Conservation (phyloP, 2,888 invertebrate species). For the Tortrix viridana region DNA sequence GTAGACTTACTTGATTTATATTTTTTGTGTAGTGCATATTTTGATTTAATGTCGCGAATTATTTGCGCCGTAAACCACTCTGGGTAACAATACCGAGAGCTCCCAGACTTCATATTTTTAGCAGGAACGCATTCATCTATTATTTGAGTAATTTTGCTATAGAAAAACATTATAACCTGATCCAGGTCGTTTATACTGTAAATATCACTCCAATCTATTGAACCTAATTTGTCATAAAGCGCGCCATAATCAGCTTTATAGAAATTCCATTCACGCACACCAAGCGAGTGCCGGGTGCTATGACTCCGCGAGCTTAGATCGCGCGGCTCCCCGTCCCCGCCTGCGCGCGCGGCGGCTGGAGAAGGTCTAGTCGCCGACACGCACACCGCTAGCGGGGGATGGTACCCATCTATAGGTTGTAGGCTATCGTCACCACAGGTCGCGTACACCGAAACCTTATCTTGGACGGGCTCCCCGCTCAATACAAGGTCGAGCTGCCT, state of each 20-base stretch:
- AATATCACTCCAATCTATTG: conserved; percentile 37
- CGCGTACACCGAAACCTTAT: conserved; percentile 7
- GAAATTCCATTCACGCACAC: conserved; percentile 39
- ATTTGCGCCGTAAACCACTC: conserved; percentile 41
- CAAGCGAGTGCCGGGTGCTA: neutral
- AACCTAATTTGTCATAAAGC: conserved; percentile 26
- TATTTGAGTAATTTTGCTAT: conserved; percentile 26
- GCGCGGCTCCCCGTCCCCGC: neutral
- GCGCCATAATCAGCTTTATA: conserved; percentile 36
- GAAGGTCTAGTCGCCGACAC: neutral
- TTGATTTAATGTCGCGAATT: conserved; percentile 37
- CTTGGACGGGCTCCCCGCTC: neutral
- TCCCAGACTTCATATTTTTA: conserved; percentile 28
- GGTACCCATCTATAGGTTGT: neutral
- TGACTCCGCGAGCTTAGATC: neutral
- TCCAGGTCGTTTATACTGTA: conserved; percentile 20
- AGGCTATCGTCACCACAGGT: neutral
- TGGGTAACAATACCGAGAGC: conserved; percentile 36
- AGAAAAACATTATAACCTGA: conserved; percentile 31
- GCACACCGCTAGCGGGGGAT: neutral
- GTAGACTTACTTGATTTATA: conserved; percentile 31
- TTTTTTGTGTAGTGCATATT: conserved; percentile 35
- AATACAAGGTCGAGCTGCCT: conserved; percentile 11
- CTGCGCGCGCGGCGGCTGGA: neutral
- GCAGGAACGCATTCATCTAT: conserved; percentile 36